A percentile compares a stretch with the other conserved stretches of the same genome.
phyloP scores from a whole-genome alignment of 2,113 vertebrate species.

The Elachura formosa region DNA sequence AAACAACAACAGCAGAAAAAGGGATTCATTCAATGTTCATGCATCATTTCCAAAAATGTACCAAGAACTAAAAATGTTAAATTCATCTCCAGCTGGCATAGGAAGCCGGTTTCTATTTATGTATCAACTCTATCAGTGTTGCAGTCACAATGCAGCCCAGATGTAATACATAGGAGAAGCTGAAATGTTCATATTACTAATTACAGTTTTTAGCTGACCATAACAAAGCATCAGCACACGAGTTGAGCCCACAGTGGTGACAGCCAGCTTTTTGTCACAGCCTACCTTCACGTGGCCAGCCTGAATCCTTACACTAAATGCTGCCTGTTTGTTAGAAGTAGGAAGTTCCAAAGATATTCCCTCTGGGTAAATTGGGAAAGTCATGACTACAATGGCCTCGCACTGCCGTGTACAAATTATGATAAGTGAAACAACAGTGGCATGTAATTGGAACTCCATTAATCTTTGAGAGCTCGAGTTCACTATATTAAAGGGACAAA shows the following conservation, averaged over 20 bases:
- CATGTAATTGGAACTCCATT: constrained; percentile 20
- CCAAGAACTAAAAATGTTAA: neutral
- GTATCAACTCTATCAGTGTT: neutral
- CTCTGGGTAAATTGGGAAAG: constrained; percentile 11
- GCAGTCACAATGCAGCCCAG: neutral
- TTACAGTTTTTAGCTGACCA: neutral
- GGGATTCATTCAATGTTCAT: neutral
- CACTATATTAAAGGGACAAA: constrained; percentile 4
- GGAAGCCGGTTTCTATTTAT: neutral
- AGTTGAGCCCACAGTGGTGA: neutral
- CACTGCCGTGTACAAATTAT: constrained; percentile 13
- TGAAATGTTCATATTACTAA: neutral
- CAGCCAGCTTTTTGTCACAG: neutral
- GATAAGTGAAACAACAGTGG: constrained; percentile 8
- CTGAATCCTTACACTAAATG: constrained; percentile 1
- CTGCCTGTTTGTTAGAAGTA: constrained; percentile 16
- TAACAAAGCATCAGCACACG: neutral
- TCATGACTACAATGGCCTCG: neutral
- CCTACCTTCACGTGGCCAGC: neutral
- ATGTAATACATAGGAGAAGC: neutral
- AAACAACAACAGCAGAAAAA: neutral
- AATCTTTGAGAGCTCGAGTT: constrained; percentile 30
- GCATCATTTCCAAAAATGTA: neutral
- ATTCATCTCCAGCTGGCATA: neutral
- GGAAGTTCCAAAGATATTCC: constrained; percentile 49